phyloP scores from a whole-genome alignment of 2,888 invertebrate genomes.

The Phyllotreta striolata region DNA sequence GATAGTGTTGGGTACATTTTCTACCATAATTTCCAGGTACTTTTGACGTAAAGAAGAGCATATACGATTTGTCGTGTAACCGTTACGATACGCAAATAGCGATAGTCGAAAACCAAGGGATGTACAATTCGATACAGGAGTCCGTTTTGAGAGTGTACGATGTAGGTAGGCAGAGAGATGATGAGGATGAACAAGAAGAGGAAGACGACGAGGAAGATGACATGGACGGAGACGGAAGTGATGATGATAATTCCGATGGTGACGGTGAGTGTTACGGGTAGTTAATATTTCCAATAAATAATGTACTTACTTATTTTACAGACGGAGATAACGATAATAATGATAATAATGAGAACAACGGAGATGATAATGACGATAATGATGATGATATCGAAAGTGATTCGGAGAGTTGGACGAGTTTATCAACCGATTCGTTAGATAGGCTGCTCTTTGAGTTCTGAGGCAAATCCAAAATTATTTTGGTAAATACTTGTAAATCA shows the following conservation, averaged over 20 bases:
- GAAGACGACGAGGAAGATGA: constrained; percentile 71
- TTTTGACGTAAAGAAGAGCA: constrained; percentile 89
- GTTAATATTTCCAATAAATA: background rate
- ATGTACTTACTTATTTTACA: constrained; percentile 1
- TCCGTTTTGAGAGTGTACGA: constrained; percentile 92
- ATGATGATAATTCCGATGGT: constrained; percentile 68
- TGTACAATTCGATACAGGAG: constrained; percentile 85
- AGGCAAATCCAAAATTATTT: background rate
- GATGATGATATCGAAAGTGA: constrained; percentile 44
- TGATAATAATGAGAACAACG: constrained; percentile 59
- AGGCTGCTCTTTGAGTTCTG: constrained; percentile 38
- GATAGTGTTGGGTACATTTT: constrained; percentile 5
- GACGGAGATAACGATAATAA: constrained; percentile 57
- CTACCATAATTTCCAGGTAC: constrained; percentile 72
- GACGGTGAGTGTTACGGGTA: constrained; percentile 49
- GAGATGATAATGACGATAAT: constrained; percentile 48
- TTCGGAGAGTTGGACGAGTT: constrained; percentile 45
- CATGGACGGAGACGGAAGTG: constrained; percentile 69
- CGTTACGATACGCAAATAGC: constrained; percentile 87
- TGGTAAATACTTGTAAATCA: no score
- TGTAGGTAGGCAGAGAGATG: constrained; percentile 85
- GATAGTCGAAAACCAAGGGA: constrained; percentile 88
- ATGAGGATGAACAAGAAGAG: constrained; percentile 83
- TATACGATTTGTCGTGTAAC: constrained; percentile 86
- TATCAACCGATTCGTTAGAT: constrained; percentile 42